Evolutionary conservation across 2,888 invertebrate species (phyloP), one percentile per base, ranked within the genome.

Genomic region (Drosophila prolongata): DNA sequence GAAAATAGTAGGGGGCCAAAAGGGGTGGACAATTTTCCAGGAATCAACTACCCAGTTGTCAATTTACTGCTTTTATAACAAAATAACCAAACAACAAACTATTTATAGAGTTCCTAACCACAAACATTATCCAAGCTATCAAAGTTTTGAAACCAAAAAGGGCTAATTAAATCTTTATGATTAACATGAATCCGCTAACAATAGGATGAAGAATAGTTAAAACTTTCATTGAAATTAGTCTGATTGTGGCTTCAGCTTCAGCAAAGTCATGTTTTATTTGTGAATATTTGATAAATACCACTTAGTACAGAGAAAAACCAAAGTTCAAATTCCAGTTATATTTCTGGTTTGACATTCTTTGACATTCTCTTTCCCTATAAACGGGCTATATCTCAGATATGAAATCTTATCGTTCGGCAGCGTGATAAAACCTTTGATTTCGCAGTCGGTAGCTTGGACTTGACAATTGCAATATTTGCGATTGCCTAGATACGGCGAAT

Each of bases 331-430:
- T 27, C 11, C 3, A 35, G 19, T 38, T 55, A 10, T 24, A 47
- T 46, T 24, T 42, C 34, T 62, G 10, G 35, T 27, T 42, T 43
- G 62, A 64, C 62, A 61, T 62, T 61, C 61, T 49, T n/a, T 62
- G 62, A 47, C 62, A 61, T 62, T 62, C 47, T 60, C 47, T 49
- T 49, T 35, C 62, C 61, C 60, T 14, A 40, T 47, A 58, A 14
- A 5, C 47, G 2, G 40, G 57, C 57, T 43, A 59, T 75, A 67
- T 69, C 62, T 54, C 52, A 67, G 83, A 67, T 75, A 73, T 56
- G 49, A 55, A 68, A 68, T 66, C 73, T 76, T 70, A 80, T 80
- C 84, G 49, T 43, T 50, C 9, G 42, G 37, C 53, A 35, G n/a
- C 40, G 19, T 53, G 70, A 70, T 70, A 70, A 52, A 70, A 70